Base-by-base conservation (phyloP, 2,888 invertebrate genomes). In the Chironomus riparius region DNA sequence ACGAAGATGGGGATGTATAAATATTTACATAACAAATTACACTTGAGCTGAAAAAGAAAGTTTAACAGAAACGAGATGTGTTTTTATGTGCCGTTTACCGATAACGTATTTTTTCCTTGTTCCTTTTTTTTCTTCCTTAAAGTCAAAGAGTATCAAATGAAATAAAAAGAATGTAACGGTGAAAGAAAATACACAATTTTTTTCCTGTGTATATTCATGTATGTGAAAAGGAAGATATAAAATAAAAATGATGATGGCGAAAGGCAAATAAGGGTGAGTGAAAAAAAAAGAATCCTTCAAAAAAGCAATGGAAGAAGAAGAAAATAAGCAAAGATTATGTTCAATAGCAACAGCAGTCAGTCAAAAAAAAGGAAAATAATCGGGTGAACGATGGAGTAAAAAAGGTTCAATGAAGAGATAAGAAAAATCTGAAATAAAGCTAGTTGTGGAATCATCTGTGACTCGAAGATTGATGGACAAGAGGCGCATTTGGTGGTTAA, bases 11-110 rank as follows among this genome's bases (percentile, higher is more conserved):
- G 71, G 28, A 71, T 47, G 21, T 22, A 56, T 56, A 71, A 71
- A 71, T 56, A 71, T 71, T 71, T 71, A 71, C 71, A 71, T 22
- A 56, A 56, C 71, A 71, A 71, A 71, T 71, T 71, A 71, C 71
- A 48, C 48, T 47, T 38, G 47, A 47, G 47, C 12, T 38, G 68
- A 28, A 38, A 38, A 48, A 38, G 48, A 56, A 56, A 56, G 24
- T 71, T 71, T 50, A n/a, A 61, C 21, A 13, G 65, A 24, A 65
- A 24, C 48, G 48, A 70, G 47, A 71, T 71, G 71, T 71, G 71
- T 71, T 71, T 71, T 71, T 71, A 71, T 71, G 71, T 71, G 71
- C 15, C 68, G 38, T 56, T 71, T 56, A 24, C 24, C 47, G 71
- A 71, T 71, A 71, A 71, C 65, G 38, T 38, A 10, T 10, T 28